Evolutionary conservation across 2,113 vertebrate genomes (phyloP), one percentile per base, ranked within the genome.

Genomic region (Chloebia gouldiae): DNA sequence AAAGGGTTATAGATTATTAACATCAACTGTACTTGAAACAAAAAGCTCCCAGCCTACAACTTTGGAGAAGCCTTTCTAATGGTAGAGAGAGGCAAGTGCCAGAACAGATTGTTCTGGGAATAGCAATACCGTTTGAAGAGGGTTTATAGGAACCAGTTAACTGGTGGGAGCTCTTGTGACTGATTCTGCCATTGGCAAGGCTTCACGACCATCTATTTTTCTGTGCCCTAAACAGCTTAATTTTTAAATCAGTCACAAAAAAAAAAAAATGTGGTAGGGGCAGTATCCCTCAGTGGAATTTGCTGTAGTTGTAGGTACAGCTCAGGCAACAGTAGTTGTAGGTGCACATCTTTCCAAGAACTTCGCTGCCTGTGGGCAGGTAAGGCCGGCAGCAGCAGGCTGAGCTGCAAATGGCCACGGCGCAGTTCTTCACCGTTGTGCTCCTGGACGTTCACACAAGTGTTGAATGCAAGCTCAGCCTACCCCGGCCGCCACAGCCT

Each of bases 61-160:
- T 27, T 21, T 44, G 27, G 22, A 40, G 54, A 17, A 50, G 14
- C 21, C 35, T 54, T 86, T 72, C 21, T 59, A 17, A 16, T 19
- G 23, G 15, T 49, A 13, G 66, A 86, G 30, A 72, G 42, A 63
- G 79, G 40, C 8, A 59, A 59, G 22, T 45, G 47, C 25, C 33
- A 17, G 51, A 70, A 54, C 3, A 44, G 50, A 20, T 42, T 31
- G 24, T 61, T 31, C 22, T 86, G 66, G 20, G 20, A 85, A 37
- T 1, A 12, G 39, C 39, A 23, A 0, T 24, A 27, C 4, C 0
- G 0, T 16, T 27, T 31, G 11, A 33, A 51, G 50, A 33, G 21
- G 3, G 9, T 8, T 12, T 71, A 64, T 6, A 64, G 63, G 33
- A 69, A 22, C 16, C 27, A 30, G n/a, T 60, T 45, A 19, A 25